Percentiles rank a stretch among this genome's conserved stretches.
These are phyloP conservation scores for Oscheius sp. DNA, from an alignment of 2,888 invertebrate species.

Conservation along the genomic window DNA sequence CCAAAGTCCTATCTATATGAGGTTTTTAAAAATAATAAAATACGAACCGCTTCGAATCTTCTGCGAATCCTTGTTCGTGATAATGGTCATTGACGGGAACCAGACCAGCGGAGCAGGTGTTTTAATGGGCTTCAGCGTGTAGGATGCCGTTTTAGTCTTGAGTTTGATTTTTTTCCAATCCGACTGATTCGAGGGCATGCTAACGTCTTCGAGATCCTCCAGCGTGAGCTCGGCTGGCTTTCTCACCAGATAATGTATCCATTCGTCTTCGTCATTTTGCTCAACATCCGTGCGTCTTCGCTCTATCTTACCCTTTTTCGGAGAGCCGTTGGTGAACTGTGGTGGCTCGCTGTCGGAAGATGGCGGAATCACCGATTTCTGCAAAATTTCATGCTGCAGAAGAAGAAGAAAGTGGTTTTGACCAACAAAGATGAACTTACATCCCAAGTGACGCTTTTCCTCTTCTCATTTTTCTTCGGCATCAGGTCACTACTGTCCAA, in stretches of 20 bases:
- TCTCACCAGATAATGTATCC: constrained; percentile 16
- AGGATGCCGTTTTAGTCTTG: constrained; percentile 14
- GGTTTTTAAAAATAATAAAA: neutral
- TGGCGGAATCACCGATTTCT: neutral
- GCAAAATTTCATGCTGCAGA: neutral
- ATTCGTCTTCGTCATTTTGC: neutral
- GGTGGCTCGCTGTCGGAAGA: neutral
- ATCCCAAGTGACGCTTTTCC: constrained; percentile 16
- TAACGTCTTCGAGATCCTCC: constrained; percentile 7
- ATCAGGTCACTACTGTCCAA: neutral
- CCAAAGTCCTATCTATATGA: too few species aligned
- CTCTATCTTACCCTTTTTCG: constrained; percentile 3
- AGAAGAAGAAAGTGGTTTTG: neutral
- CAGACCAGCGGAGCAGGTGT: neutral
- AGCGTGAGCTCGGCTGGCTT: constrained; percentile 18
- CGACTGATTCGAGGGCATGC: neutral
- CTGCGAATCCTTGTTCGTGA: constrained; percentile 24
- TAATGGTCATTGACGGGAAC: constrained; percentile 2
- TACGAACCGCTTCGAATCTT: constrained; percentile 18
- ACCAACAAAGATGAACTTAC: constrained; percentile 6
- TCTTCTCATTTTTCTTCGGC: neutral
- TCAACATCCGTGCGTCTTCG: neutral
- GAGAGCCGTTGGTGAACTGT: neutral
- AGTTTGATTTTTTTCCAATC: constrained; percentile 14
- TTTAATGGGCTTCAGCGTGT: constrained; percentile 2